phyloP scores from a whole-genome alignment of 2,113 vertebrate species.

The Ammodytes dubius region DNA sequence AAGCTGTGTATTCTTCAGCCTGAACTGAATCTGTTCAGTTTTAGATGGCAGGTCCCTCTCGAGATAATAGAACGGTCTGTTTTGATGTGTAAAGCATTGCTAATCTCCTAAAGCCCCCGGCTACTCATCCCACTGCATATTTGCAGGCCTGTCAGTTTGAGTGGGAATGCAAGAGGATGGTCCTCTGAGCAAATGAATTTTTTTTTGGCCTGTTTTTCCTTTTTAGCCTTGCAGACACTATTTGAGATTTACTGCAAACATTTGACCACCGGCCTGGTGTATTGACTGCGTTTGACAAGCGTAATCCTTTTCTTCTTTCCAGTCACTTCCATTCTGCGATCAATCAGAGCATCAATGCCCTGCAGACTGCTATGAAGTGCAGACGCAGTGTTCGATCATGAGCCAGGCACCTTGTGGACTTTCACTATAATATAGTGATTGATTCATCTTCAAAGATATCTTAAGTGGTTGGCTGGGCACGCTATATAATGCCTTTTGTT shows the following conservation, averaged over 20 bases:
- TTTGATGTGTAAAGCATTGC: constrained; percentile 80
- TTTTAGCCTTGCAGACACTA: constrained; percentile 88
- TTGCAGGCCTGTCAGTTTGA: constrained; percentile 80
- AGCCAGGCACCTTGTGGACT: constrained; percentile 86
- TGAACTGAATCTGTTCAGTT: constrained; percentile 60
- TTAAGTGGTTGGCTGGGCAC: constrained; percentile 81
- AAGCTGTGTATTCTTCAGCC: constrained; percentile 60
- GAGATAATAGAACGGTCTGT: constrained; percentile 75
- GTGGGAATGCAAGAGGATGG: constrained; percentile 69
- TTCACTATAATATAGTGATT: constrained; percentile 92
- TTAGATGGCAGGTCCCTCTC: constrained; percentile 66
- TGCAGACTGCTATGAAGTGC: constrained; percentile 89
- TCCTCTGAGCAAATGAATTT: constrained; percentile 73
- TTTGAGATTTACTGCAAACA: constrained; percentile 89
- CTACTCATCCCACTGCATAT: constrained; percentile 74
- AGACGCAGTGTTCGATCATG: constrained; percentile 90
- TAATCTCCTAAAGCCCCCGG: constrained; percentile 79
- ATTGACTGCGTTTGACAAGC: constrained; percentile 90
- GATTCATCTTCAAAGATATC: constrained; percentile 92
- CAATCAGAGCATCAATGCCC: constrained; percentile 93
- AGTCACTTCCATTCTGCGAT: constrained; percentile 92
- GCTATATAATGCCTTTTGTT: constrained; percentile 84
- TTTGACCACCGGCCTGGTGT: constrained; percentile 86
- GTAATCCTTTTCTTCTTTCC: constrained; percentile 91
- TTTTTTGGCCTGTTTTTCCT: constrained; percentile 71